Base-by-base conservation (phyloP, 2,113 vertebrate genomes). In the Paraplagusia blochii region DNA sequence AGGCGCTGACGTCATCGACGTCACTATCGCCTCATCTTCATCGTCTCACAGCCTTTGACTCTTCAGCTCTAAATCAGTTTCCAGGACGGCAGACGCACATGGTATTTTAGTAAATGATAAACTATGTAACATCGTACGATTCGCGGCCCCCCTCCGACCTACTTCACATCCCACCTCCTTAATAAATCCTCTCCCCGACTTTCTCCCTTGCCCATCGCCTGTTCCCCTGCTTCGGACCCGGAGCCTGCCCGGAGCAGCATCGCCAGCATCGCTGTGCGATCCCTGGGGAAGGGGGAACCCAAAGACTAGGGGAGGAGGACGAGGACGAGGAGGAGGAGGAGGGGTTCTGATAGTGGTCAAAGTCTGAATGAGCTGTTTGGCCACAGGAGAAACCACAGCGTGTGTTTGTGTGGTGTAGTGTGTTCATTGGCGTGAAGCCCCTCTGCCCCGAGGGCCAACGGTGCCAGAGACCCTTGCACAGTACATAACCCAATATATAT, bases 61-160 rank as follows among this genome's bases (percentile, higher is more conserved):
- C 82, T 71, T 75, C 61, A 65, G 66, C 46, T 53, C 44, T 47
- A 13, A 77, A 55, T 50, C 79, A 18, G 61, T 53, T 76, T 69
- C 51, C 48, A 8, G 59, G 45, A 69, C 64, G 86, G 77, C 76
- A 76, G 81, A 55, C 79, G 58, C 76, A 53, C 69, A 81, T 68
- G 54, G 63, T 68, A 78, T 63, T 72, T 74, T 69, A 84, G 85
- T 87, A 67, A 82, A 85, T 85, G 83, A 87, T 87, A 72, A 81
- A 85, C 66, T 83, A 83, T 33, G 85, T 87, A n/a, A n/a, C n/a
- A n/a, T n/a, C n/a, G n/a, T n/a, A n/a, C n/a, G 85, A 87, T 85
- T 85, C 45, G 34, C 65, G 69, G 73, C 69, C 79, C 48, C 48
- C 63, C 44, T 45, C 63, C 39, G 48, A 64, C 69, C 72, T 36